Evolutionary conservation across 2,113 vertebrate genomes (phyloP).

Genomic region (Phalacrocorax aristotelis): DNA sequence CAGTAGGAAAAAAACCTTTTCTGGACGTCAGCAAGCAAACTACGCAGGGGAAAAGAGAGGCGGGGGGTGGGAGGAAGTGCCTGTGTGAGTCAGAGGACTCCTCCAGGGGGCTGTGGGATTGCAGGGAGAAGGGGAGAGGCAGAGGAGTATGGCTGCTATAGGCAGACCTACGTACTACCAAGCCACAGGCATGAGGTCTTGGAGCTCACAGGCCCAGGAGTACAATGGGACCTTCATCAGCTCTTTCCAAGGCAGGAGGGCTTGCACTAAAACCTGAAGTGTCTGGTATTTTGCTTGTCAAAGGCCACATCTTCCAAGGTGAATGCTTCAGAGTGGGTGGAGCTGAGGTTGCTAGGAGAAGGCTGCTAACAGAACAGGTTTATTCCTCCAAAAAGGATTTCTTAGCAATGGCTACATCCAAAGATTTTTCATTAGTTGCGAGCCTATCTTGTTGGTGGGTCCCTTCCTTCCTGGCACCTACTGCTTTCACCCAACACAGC

Average conservation of each 20-base stretch:
- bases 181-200: conserved; percentile 53
- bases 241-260: conserved; percentile 16
- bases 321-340: neutral
- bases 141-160: neutral
- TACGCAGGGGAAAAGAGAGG: neutral
- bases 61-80: neutral
- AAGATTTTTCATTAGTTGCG: neutral
- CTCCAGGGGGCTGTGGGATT: neutral
- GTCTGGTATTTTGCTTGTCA: conserved; percentile 24
- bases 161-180: neutral
- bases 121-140: neutral
- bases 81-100: conserved; percentile 25
- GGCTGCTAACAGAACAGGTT: neutral
- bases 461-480: neutral
- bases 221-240: conserved; percentile 10
- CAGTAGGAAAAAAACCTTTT: neutral
- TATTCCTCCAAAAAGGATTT: neutral
- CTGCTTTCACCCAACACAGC: neutral
- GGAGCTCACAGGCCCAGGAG: neutral
- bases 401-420: neutral
- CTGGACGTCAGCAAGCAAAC: neutral
- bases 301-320: neutral
- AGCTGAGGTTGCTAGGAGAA: neutral
- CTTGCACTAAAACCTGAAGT: conserved; percentile 33
- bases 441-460: neutral